Conservation (phyloP, 2,888 invertebrate genomes). For the Cyaniris semiargus region DNA sequence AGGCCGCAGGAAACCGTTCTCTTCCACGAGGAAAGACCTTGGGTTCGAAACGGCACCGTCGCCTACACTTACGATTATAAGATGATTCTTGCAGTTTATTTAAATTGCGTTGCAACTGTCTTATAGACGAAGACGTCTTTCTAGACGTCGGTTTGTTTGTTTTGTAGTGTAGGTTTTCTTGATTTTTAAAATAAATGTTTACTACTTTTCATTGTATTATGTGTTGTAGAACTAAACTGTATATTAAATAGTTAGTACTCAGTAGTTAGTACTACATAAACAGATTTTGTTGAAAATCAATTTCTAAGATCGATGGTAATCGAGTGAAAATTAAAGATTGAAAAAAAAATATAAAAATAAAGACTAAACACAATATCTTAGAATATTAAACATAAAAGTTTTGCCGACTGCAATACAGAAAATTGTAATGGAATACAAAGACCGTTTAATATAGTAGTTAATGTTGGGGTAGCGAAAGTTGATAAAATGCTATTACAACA, state of each 20-base stretch:
- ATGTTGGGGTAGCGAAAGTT: conserved; percentile 3
- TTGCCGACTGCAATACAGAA: background rate
- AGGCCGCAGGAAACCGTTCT: conserved; percentile 81
- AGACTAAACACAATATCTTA: background rate
- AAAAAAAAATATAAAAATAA: background rate
- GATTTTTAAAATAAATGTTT: background rate
- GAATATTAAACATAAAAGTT: background rate
- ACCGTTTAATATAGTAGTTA: background rate
- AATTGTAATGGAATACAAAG: background rate
- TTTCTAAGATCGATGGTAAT: background rate
- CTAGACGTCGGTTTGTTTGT: background rate
- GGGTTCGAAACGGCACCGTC: conserved; percentile 79
- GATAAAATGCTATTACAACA: background rate
- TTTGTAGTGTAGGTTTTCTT: background rate
- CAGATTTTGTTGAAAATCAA: background rate
- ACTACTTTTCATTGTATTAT: background rate
- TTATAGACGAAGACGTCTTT: conserved; percentile 4
- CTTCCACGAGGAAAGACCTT: conserved; percentile 82
- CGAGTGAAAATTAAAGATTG: background rate
- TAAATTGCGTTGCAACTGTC: conserved; percentile 41
- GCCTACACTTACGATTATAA: conserved; percentile 75
- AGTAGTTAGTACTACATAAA: background rate
- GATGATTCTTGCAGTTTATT: conserved; percentile 57
- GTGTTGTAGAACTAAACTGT: background rate
- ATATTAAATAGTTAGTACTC: background rate